A percentile compares a stretch with the other conserved stretches of the same genome.
phyloP scores from a whole-genome alignment of 2,797 vertebrate genomes.

The Microctenopoma lineatum region DNA sequence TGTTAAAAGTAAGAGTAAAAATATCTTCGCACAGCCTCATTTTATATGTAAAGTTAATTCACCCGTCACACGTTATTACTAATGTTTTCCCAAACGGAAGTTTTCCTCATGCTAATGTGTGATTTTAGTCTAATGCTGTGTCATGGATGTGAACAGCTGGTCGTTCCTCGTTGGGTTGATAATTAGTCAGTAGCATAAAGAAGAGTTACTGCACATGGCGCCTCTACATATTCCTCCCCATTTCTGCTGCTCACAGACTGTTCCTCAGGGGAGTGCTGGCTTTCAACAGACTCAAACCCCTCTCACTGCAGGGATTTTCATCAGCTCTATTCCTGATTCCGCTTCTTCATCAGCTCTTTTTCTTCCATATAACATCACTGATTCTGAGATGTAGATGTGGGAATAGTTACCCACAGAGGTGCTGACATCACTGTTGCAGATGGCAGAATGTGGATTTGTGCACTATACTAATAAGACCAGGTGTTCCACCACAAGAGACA shows the following conservation, averaged over 20 bases:
- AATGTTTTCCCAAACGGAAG: constrained; percentile 5
- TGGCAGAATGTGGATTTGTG: constrained; percentile 73
- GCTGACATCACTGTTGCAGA: constrained; percentile 70
- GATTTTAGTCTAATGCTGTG: constrained; percentile 63
- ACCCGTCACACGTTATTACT: constrained; percentile 7
- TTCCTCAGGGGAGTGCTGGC: constrained; percentile 53
- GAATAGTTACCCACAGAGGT: constrained; percentile 66
- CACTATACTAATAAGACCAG: constrained; percentile 74
- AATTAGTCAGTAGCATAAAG: constrained; percentile 62
- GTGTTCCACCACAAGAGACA: constrained; percentile 67
- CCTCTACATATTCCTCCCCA: constrained; percentile 38
- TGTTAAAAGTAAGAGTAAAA: neutral
- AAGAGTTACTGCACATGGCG: constrained; percentile 40
- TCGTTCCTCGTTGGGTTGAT: constrained; percentile 58
- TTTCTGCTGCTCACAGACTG: constrained; percentile 37
- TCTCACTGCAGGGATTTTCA: constrained; percentile 58
- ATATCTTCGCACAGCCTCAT: too few species aligned
- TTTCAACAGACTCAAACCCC: constrained; percentile 55
- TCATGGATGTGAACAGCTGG: constrained; percentile 63
- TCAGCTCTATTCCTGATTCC: constrained; percentile 46
- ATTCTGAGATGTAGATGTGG: constrained; percentile 62
- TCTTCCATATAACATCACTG: constrained; percentile 50
- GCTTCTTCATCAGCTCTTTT: constrained; percentile 59
- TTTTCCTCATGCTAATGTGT: constrained; percentile 47
- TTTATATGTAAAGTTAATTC: constrained; percentile 4